Percentiles rank a stretch among this genome's conserved stretches.
Evolutionary conservation across 2,113 vertebrate species (phyloP).

Genomic region (Scophthalmus maximus): DNA sequence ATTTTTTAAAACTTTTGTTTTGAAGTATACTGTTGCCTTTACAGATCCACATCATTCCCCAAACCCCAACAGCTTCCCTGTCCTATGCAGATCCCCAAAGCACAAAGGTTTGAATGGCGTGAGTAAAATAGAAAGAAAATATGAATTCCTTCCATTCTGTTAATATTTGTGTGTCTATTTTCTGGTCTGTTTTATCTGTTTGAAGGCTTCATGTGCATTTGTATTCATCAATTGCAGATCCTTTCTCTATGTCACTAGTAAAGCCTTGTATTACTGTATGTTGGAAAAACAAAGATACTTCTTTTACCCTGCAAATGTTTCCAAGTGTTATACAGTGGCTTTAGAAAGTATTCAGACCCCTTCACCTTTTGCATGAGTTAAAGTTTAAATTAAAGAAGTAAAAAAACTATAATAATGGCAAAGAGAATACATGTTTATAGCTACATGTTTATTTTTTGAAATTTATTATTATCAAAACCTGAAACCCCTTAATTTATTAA

Average conservation of each 20-base stretch:
- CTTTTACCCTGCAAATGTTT: slow-evolving; percentile 66
- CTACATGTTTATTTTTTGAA: not conserved
- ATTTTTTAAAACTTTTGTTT: not conserved
- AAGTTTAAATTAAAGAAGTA: not conserved
- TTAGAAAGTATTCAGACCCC: not conserved
- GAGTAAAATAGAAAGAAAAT: slow-evolving; percentile 46
- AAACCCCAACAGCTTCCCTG: slow-evolving; percentile 17
- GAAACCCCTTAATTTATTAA: not conserved
- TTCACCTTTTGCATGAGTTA: not conserved
- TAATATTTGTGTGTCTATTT: slow-evolving; percentile 49
- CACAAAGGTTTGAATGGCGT: slow-evolving; percentile 65
- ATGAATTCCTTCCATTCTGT: slow-evolving; percentile 43
- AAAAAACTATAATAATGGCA: not conserved
- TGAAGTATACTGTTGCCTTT: slow-evolving; percentile 54
- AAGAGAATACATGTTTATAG: not conserved
- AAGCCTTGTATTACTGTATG: slow-evolving; percentile 72
- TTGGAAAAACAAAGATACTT: slow-evolving; percentile 62
- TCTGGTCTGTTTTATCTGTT: slow-evolving; percentile 40
- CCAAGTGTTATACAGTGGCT: not conserved
- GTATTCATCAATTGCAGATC: slow-evolving; percentile 73
- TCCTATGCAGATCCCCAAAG: slow-evolving; percentile 75
- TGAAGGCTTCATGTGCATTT: slow-evolving; percentile 73
- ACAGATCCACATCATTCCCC: slow-evolving; percentile 9
- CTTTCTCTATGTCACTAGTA: slow-evolving; percentile 64
- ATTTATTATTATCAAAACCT: not conserved